These are phyloP conservation scores for Scaptomyza parva DNA, from an alignment of 2,888 invertebrate species.

Conservation along the genomic window DNA sequence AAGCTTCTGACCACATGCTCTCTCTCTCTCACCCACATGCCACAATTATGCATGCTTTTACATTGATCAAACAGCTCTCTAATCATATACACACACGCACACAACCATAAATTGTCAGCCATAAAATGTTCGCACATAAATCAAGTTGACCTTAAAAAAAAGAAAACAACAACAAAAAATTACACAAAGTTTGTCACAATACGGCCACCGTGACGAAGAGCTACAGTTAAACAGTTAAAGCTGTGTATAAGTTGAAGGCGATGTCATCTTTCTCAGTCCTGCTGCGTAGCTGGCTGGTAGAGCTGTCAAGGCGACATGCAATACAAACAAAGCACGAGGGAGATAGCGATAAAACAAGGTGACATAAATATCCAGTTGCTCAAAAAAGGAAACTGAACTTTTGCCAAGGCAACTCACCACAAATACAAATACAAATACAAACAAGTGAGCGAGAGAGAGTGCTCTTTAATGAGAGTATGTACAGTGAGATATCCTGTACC, in stretches of 20 bases:
- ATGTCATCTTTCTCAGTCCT: slow-evolving; percentile 12
- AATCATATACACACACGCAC: slow-evolving; percentile 28
- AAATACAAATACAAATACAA: slow-evolving; percentile 6
- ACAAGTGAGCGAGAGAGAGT: slow-evolving; percentile 2
- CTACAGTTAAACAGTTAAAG: slow-evolving; percentile 10
- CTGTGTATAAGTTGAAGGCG: slow-evolving; percentile 9
- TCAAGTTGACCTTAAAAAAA: slow-evolving; percentile 72
- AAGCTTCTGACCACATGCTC: slow-evolving; percentile 3
- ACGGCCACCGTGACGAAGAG: slow-evolving; percentile 45
- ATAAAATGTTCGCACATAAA: slow-evolving; percentile 69
- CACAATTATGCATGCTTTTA: slow-evolving; percentile 17
- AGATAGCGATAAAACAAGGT: slow-evolving; percentile 58
- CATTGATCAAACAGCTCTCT: slow-evolving; percentile 21
- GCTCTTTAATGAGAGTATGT: not conserved
- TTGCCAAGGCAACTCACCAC: slow-evolving; percentile 34
- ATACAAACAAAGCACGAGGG: slow-evolving; percentile 8
- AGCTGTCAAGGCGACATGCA: slow-evolving; percentile 61
- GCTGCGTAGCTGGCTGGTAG: slow-evolving; percentile 15
- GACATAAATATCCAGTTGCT: slow-evolving; percentile 76
- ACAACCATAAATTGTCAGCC: slow-evolving; percentile 19
- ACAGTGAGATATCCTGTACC: slow-evolving; percentile 10
- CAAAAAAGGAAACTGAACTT: slow-evolving; percentile 68
- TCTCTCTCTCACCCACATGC: not conserved
- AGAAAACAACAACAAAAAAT: slow-evolving; percentile 17
- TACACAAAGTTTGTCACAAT: slow-evolving; percentile 59